phyloP scores from a whole-genome alignment of 2,797 vertebrate genomes.

The Acipenser oxyrinchus region DNA sequence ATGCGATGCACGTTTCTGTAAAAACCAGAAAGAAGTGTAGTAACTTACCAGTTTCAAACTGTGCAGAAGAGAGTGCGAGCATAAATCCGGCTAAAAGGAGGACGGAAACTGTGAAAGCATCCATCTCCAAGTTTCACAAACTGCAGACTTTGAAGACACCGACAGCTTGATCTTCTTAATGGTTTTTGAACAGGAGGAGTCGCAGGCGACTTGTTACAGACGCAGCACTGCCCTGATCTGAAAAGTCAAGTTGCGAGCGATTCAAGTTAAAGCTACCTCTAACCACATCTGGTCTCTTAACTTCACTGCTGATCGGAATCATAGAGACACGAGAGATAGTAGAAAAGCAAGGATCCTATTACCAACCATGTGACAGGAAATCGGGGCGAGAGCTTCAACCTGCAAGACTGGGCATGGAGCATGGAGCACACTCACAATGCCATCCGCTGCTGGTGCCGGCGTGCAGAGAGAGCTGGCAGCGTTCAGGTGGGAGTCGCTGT shows the following conservation, averaged over 20 bases:
- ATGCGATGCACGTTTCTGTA: no score
- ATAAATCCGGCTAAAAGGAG: conserved; percentile 46
- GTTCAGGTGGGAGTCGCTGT: no score
- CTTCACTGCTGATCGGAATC: conserved; percentile 43
- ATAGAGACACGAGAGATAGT: conserved; percentile 51
- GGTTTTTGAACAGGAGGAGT: conserved; percentile 11
- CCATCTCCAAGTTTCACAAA: conserved; percentile 39
- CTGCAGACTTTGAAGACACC: not conserved
- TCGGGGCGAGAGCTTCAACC: conserved; percentile 60
- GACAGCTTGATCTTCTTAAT: not conserved
- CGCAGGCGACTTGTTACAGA: conserved; percentile 47
- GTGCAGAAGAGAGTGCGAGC: conserved; percentile 42
- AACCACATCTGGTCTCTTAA: conserved; percentile 43
- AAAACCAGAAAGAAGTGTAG: not conserved
- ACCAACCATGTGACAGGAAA: conserved; percentile 84
- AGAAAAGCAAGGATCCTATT: conserved; percentile 66
- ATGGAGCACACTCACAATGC: conserved; percentile 4
- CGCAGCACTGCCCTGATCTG: conserved; percentile 29
- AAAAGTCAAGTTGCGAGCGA: conserved; percentile 22
- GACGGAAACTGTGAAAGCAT: conserved; percentile 44
- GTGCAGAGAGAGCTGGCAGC: no score
- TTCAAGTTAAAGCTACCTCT: conserved; percentile 25
- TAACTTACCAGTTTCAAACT: conserved; percentile 59
- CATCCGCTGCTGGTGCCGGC: no score
- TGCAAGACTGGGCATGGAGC: conserved; percentile 37